Conservation (phyloP, 1,140 invertebrate species). For the Phthorimaea operculella region DNA sequence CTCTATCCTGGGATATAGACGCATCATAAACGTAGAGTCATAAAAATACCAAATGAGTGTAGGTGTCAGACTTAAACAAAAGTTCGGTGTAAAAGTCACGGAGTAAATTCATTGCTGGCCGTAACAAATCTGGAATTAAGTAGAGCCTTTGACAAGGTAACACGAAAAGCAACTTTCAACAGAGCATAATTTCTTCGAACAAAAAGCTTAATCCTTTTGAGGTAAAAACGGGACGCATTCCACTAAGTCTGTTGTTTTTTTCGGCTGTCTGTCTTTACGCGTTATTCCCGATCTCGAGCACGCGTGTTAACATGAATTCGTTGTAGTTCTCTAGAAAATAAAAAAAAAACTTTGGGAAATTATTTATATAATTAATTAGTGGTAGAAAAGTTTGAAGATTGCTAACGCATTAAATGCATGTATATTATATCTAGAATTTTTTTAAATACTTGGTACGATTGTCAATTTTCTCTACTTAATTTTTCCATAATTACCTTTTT, state of each 20-base stretch:
- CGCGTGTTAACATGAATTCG: slow-evolving; percentile 39
- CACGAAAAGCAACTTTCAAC: slow-evolving; percentile 1
- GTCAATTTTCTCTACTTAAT: too few relatives aligned
- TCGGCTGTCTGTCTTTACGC: slow-evolving; percentile 24
- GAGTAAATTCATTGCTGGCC: not conserved
- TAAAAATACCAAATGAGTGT: slow-evolving; percentile 1
- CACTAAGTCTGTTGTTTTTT: slow-evolving; percentile 41
- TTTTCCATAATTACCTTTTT: too few relatives aligned
- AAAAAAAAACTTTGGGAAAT: too few relatives aligned
- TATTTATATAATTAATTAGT: too few relatives aligned
- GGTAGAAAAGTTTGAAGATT: too few relatives aligned
- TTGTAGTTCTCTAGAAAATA: too few relatives aligned
- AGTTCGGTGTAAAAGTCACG: not conserved
- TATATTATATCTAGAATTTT: too few relatives aligned
- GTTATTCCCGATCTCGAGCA: slow-evolving; percentile 37
- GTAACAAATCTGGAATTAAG: not conserved
- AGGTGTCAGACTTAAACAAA: not conserved
- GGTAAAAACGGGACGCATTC: slow-evolving; percentile 50
- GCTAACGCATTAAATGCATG: too few relatives aligned
- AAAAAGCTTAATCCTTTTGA: slow-evolving; percentile 43
- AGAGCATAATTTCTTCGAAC: slow-evolving; percentile 11
- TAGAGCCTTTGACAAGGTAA: not conserved
- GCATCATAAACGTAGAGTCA: too few relatives aligned
- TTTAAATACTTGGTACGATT: too few relatives aligned
- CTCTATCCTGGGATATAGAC: too few relatives aligned